Conservation (phyloP, 2,113 vertebrate species). For the Condylura cristata region DNA sequence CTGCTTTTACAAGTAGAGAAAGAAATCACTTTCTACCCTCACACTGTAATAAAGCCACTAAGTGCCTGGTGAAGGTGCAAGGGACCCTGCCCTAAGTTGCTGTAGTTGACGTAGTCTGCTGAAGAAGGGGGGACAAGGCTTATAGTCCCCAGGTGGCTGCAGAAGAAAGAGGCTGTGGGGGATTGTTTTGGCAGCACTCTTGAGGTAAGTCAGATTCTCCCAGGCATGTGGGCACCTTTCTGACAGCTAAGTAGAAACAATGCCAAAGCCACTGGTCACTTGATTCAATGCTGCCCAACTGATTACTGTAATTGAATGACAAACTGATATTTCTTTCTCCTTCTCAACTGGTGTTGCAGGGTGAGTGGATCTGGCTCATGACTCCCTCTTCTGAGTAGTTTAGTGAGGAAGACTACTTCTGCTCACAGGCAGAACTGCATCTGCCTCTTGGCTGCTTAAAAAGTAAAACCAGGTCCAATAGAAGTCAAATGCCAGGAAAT, state of each 20-base stretch:
- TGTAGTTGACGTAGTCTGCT: background rate
- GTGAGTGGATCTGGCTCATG: background rate
- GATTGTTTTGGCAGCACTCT: constrained; percentile 21
- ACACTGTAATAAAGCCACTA: background rate
- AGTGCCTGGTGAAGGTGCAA: background rate
- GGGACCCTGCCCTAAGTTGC: background rate
- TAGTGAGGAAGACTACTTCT: constrained; percentile 42
- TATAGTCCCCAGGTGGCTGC: background rate
- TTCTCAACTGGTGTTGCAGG: constrained; percentile 1
- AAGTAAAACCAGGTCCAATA: constrained; percentile 21
- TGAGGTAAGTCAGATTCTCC: constrained; percentile 10
- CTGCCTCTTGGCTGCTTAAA: constrained; percentile 33
- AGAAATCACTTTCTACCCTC: background rate
- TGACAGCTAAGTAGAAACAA: constrained; percentile 45
- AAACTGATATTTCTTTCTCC: constrained; percentile 11
- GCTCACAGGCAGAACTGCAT: constrained; percentile 14
- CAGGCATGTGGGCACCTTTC: background rate
- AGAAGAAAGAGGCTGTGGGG: background rate
- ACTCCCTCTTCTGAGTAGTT: background rate
- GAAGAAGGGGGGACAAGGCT: background rate
- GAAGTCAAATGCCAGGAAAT: constrained; percentile 65
- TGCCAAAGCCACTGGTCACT: constrained; percentile 51
- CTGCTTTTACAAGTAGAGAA: background rate
- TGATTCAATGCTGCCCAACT: constrained; percentile 54
- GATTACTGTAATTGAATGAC: constrained; percentile 55